Conservation (phyloP, 2,797 vertebrate species). For the Hippocampus kuda region DNA sequence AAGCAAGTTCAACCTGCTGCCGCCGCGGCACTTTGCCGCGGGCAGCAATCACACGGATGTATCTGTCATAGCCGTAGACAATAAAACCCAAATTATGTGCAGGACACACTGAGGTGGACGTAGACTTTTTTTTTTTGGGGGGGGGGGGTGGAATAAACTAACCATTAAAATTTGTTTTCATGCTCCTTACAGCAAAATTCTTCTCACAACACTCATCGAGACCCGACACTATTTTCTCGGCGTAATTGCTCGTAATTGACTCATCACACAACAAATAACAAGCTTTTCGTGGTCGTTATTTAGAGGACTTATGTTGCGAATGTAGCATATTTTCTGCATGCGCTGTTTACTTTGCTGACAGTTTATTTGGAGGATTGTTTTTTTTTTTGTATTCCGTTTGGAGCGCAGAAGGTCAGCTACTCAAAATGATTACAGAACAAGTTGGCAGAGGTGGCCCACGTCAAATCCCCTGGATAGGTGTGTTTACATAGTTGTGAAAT, state of each 20-base stretch:
- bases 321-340: constrained; percentile 3
- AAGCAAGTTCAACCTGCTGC: not conserved
- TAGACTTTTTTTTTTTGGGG: not conserved
- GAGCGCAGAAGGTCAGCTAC: constrained; percentile 32
- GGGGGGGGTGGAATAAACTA: not conserved
- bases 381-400: constrained; percentile 18
- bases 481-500: constrained; percentile 44
- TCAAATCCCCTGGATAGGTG: constrained; percentile 26
- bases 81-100: not conserved
- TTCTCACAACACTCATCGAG: constrained; percentile 1
- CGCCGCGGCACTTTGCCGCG: not conserved
- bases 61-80: not conserved
- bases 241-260: constrained; percentile 10
- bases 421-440: constrained; percentile 27
- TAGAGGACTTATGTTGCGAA: constrained; percentile 5
- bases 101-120: not conserved
- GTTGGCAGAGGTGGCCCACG: constrained; percentile 35
- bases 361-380: constrained; percentile 5
- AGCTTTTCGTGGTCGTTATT: constrained; percentile 9
- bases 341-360: not conserved
- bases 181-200: not conserved
- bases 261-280: constrained; percentile 8
- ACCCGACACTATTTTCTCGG: not conserved
- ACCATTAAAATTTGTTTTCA: constrained; percentile 9
- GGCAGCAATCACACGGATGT: not conserved